Conservation (phyloP, 2,888 invertebrate genomes). For the Leucania comma region DNA sequence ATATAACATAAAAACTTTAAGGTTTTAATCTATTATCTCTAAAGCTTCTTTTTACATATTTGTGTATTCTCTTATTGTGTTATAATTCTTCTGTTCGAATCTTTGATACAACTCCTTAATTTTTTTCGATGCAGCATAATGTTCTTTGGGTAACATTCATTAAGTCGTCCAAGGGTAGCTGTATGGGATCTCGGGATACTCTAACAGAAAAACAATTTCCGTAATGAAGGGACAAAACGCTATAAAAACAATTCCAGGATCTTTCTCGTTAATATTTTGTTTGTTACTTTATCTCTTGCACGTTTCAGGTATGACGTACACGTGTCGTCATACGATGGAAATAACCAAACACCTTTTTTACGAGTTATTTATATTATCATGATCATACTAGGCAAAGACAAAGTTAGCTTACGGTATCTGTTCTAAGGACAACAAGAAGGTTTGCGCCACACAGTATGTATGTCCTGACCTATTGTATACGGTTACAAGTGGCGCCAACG, state of each 20-base stretch:
- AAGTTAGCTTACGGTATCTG: slow-evolving; percentile 3
- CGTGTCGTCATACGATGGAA: slow-evolving; percentile 39
- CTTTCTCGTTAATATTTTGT: slow-evolving; percentile 27
- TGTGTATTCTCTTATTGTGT: too few relatives aligned
- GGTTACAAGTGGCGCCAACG: slow-evolving; percentile 56
- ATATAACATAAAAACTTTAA: too few relatives aligned
- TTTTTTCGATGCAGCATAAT: too few relatives aligned
- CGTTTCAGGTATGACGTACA: slow-evolving; percentile 43
- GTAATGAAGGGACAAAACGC: background rate
- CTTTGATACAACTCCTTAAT: too few relatives aligned
- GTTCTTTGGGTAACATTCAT: too few relatives aligned
- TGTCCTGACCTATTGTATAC: slow-evolving; percentile 35
- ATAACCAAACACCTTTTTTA: slow-evolving; percentile 37
- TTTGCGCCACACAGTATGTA: slow-evolving; percentile 42
- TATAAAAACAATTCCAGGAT: slow-evolving; percentile 30
- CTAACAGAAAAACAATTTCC: background rate
- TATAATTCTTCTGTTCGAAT: too few relatives aligned
- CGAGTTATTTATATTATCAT: slow-evolving; percentile 26
- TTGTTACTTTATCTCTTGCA: slow-evolving; percentile 40
- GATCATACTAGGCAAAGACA: background rate
- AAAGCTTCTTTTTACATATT: too few relatives aligned
- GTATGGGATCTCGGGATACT: too few relatives aligned
- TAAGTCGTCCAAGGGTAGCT: too few relatives aligned
- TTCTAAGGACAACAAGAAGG: slow-evolving; percentile 24
- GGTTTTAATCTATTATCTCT: too few relatives aligned